A percentile compares a stretch with the other conserved stretches of the same genome.
phyloP scores from a whole-genome alignment of 23 tunicate species.

The Oikopleura dioica region DNA sequence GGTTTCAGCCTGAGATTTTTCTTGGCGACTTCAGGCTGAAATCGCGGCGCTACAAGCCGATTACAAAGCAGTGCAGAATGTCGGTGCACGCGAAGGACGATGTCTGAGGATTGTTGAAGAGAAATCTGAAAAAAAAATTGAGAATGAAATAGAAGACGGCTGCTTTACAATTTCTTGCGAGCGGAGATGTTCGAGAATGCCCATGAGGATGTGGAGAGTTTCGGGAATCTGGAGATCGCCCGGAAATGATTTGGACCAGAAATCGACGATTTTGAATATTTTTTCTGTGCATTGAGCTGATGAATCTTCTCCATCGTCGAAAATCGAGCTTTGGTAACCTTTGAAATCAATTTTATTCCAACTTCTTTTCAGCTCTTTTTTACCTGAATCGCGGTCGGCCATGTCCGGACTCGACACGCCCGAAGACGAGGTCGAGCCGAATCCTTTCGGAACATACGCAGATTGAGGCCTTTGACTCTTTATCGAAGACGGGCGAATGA shows the following conservation, averaged over 20 bases:
- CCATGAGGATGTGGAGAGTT: conserved; percentile 8
- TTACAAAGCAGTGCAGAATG: neutral
- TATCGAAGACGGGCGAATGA: neutral
- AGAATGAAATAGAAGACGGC: neutral
- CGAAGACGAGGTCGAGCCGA: too few relatives aligned
- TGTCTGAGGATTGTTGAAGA: neutral
- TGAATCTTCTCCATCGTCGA: neutral
- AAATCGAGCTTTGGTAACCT: neutral
- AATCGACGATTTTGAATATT: neutral
- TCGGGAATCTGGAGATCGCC: conserved; percentile 5
- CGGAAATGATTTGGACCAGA: neutral
- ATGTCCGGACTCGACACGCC: neutral
- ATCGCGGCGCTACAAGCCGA: neutral
- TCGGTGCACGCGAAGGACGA: neutral
- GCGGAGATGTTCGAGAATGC: neutral
- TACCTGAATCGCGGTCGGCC: neutral
- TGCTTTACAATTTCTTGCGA: neutral
- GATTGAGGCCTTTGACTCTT: conserved; percentile 4
- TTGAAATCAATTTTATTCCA: too few relatives aligned
- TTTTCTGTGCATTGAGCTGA: neutral
- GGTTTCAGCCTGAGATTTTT: neutral
- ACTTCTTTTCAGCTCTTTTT: too few relatives aligned
- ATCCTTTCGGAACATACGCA: neutral
- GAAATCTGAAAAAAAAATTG: neutral
- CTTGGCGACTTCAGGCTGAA: neutral